phyloP scores from a whole-genome alignment of 2,888 invertebrate genomes.

The Chrysopilus asiliformis region DNA sequence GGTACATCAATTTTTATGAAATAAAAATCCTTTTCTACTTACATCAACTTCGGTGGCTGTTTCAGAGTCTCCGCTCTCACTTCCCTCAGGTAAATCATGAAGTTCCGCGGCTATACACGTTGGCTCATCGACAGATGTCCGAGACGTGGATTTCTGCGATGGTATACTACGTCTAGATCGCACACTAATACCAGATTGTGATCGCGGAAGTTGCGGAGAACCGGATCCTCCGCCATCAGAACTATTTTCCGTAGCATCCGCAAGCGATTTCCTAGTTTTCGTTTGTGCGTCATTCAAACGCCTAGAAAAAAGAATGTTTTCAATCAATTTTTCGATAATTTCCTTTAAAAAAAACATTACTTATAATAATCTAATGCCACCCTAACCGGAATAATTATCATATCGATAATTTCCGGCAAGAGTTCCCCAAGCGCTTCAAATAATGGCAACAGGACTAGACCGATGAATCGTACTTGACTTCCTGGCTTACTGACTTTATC shows the following conservation, averaged over 20 bases:
- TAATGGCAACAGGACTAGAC: constrained; percentile 62
- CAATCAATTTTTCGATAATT: too few relatives aligned
- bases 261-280: constrained; percentile 34
- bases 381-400: constrained; percentile 36
- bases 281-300: constrained; percentile 36
- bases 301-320: constrained; percentile 19
- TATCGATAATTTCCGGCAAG: constrained; percentile 55
- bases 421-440: constrained; percentile 66
- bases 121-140: constrained; percentile 41
- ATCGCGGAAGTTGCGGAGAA: constrained; percentile 36
- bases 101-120: constrained; percentile 36
- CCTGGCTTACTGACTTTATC: constrained; percentile 74
- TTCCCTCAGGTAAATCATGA: constrained; percentile 43
- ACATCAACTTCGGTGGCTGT: constrained; percentile 61
- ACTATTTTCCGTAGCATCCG: constrained; percentile 23
- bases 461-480: constrained; percentile 73
- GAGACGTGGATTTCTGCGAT: constrained; percentile 37
- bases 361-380: constrained; percentile 36
- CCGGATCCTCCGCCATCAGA: constrained; percentile 24
- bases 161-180: constrained; percentile 42
- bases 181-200: constrained; percentile 41
- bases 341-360: constrained; percentile 18
- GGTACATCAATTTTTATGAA: too few relatives aligned
- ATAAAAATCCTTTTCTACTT: too few relatives aligned
- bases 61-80: constrained; percentile 48